Evolutionary conservation across 1,140 invertebrate genomes (phyloP).

Genomic region (Drosophila pectinifera): DNA sequence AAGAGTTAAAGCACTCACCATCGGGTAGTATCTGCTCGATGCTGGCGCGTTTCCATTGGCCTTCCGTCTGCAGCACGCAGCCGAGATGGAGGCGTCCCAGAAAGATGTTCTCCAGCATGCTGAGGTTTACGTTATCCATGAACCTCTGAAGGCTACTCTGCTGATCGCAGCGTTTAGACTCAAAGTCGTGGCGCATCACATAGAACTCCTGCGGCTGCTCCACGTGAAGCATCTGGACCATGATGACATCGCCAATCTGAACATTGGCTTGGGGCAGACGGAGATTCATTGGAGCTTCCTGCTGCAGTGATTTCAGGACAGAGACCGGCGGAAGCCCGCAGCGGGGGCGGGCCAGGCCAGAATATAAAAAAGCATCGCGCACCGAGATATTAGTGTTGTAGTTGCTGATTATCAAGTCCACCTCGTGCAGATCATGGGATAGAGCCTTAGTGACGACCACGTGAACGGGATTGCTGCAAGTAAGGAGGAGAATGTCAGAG

Average conservation of each 20-base stretch:
- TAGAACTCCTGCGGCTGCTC: constrained; percentile 61
- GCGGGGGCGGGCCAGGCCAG: constrained; percentile 55
- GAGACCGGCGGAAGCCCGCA: neutral
- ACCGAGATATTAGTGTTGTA: constrained; percentile 51
- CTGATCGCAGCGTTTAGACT: neutral
- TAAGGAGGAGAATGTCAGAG: neutral
- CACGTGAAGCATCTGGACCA: constrained; percentile 56
- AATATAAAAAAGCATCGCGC: constrained; percentile 75
- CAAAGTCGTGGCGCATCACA: constrained; percentile 43
- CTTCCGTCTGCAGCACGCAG: constrained; percentile 50
- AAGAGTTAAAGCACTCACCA: no score
- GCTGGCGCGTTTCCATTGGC: constrained; percentile 63
- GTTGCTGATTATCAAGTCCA: constrained; percentile 58
- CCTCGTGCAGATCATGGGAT: constrained; percentile 23
- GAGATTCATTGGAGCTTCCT: constrained; percentile 10
- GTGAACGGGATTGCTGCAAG: constrained; percentile 35
- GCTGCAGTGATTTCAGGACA: constrained; percentile 1
- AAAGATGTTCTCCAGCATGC: constrained; percentile 49
- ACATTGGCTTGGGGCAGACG: constrained; percentile 11
- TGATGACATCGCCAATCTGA: constrained; percentile 23
- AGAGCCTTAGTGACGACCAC: constrained; percentile 8
- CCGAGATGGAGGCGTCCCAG: constrained; percentile 46
- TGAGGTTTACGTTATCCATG: constrained; percentile 31
- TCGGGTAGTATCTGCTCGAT: constrained; percentile 52
- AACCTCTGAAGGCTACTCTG: constrained; percentile 8